Percentiles rank a stretch among this genome's conserved stretches.
phyloP scores from a whole-genome alignment of 1,140 invertebrate genomes.

The Nasonia vitripennis region DNA sequence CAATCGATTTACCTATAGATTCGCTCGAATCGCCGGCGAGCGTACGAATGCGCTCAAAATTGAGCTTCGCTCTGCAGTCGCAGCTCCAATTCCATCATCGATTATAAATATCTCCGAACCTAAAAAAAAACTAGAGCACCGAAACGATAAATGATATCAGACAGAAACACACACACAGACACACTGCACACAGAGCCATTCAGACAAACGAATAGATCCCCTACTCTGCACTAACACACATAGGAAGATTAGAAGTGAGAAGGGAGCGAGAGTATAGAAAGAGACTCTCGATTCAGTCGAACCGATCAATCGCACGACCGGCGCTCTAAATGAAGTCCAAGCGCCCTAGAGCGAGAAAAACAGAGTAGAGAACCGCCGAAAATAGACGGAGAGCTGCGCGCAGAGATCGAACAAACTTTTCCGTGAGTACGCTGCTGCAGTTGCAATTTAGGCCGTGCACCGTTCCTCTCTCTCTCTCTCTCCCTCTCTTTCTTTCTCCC shows the following conservation, averaged over 20 bases:
- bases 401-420: slow-evolving; percentile 29
- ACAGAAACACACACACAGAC: background rate
- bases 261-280: background rate
- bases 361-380: background rate
- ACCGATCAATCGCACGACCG: slow-evolving; percentile 28
- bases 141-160: slow-evolving; percentile 37
- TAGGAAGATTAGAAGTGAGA: slow-evolving; percentile 33
- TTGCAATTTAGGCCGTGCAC: slow-evolving; percentile 33
- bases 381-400: background rate
- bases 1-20: background rate
- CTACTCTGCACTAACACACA: background rate
- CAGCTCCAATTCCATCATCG: slow-evolving; percentile 16
- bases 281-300: slow-evolving; percentile 26
- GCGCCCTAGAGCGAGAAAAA: slow-evolving; percentile 19
- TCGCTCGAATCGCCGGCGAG: background rate
- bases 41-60: background rate
- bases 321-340: slow-evolving; percentile 12
- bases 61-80: background rate
- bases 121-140: slow-evolving; percentile 8
- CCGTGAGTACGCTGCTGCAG: background rate
- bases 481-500: slow-evolving; percentile 44
- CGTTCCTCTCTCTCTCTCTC: background rate
- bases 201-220: too few relatives aligned
- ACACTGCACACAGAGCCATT: background rate
- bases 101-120: slow-evolving; percentile 27